These are phyloP conservation scores for Empis stercorea DNA, from an alignment of 2,888 invertebrate genomes.

Conservation along the genomic window DNA sequence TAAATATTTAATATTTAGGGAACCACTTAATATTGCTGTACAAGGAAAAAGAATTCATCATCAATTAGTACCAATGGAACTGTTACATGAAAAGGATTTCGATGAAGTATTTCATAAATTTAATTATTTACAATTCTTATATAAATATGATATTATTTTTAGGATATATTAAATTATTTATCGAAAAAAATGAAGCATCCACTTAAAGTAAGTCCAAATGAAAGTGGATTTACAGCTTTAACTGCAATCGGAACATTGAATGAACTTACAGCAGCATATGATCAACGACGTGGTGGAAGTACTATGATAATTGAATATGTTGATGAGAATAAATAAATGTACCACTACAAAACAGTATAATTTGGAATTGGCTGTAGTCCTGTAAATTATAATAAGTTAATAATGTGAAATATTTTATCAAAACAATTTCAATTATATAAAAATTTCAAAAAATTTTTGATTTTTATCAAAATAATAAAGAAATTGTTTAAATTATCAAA, in stretches of 20 bases:
- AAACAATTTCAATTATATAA: no score
- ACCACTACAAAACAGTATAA: no score
- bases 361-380: no score
- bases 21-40: slow-evolving; percentile 51
- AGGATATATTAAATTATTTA: slow-evolving; percentile 17
- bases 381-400: no score
- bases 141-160: not conserved
- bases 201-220: slow-evolving; percentile 17
- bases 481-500: no score
- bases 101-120: no score
- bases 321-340: no score
- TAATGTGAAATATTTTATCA: no score
- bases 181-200: slow-evolving; percentile 29
- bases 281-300: not conserved
- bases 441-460: no score
- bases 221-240: slow-evolving; percentile 48
- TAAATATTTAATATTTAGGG: slow-evolving; percentile 50
- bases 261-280: not conserved
- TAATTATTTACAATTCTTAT: no score
- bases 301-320: not conserved
- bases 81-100: slow-evolving; percentile 47
- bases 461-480: no score
- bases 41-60: slow-evolving; percentile 69
- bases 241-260: slow-evolving; percentile 28
- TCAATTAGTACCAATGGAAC: slow-evolving; percentile 65